phyloP scores from a whole-genome alignment of 2,888 invertebrate species.

The Pegoplata infirma region DNA sequence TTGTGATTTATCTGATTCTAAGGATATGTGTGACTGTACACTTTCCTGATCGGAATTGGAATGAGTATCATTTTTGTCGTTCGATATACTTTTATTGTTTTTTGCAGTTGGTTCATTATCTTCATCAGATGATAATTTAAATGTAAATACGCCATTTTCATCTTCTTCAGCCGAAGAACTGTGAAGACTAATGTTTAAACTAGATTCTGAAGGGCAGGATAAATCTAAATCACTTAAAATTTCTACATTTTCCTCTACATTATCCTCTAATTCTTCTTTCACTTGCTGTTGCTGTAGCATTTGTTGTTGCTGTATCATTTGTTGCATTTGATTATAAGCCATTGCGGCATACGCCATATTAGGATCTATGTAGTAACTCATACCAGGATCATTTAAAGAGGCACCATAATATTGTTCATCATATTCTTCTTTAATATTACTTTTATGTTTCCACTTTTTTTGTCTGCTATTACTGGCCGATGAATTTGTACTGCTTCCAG shows the following conservation, averaged over 20 bases:
- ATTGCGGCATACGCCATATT: constrained; percentile 62
- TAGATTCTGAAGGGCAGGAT: constrained; percentile 56
- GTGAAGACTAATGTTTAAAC: constrained; percentile 37
- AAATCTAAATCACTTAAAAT: constrained; percentile 50
- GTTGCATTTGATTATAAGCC: constrained; percentile 66
- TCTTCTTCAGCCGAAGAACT: constrained; percentile 58
- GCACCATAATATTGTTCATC: constrained; percentile 55
- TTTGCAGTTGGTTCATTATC: no score
- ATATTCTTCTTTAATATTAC: background rate
- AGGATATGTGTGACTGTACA: constrained; percentile 43
- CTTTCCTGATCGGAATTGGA: constrained; percentile 24
- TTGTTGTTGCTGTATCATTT: constrained; percentile 39
- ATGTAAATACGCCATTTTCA: constrained; percentile 65
- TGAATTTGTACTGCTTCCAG: constrained; percentile 39
- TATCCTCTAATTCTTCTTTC: constrained; percentile 26
- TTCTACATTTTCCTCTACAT: constrained; percentile 14
- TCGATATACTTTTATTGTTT: no score
- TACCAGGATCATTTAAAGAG: constrained; percentile 40
- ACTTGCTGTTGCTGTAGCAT: constrained; percentile 4
- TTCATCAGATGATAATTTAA: constrained; percentile 67
- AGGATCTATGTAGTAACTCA: constrained; percentile 43
- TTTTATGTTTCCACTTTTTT: constrained; percentile 19
- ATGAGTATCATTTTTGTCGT: background rate
- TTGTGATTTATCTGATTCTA: constrained; percentile 35
- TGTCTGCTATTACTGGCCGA: constrained; percentile 34